Conservation (phyloP, 1,140 invertebrate species). For the Trichomalopsis sarcophagae region DNA sequence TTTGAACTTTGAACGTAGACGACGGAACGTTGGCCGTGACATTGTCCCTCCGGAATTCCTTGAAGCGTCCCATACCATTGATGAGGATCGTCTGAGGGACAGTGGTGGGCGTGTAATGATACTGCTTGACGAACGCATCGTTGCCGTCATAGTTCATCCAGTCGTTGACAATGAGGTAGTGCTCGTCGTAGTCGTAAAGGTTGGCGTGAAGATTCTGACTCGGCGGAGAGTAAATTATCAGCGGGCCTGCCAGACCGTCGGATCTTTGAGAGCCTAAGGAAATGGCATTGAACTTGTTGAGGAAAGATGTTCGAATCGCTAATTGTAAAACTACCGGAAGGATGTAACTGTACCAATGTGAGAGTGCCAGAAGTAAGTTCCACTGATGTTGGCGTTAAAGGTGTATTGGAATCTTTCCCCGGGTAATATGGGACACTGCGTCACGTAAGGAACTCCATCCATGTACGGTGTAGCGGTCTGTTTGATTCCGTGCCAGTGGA, state of each 20-base stretch:
- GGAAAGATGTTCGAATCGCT: too few species aligned
- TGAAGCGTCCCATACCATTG: constrained; percentile 84
- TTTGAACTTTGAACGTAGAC: constrained; percentile 77
- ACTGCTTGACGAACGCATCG: constrained; percentile 86
- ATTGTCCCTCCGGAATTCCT: constrained; percentile 68
- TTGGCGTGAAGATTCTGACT: constrained; percentile 76
- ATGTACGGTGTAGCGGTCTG: constrained; percentile 89
- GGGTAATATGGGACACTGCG: constrained; percentile 91
- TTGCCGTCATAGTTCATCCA: constrained; percentile 83
- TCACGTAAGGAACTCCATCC: constrained; percentile 93
- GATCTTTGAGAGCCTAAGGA: constrained; percentile 83
- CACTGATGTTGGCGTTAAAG: constrained; percentile 82
- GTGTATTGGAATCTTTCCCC: constrained; percentile 90
- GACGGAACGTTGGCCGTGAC: constrained; percentile 71
- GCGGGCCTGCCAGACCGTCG: constrained; percentile 86
- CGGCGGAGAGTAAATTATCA: constrained; percentile 82
- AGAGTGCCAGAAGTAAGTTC: constrained; percentile 94
- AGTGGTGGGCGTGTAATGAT: constrained; percentile 83
- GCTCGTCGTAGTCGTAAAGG: constrained; percentile 83
- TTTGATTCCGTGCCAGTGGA: constrained; percentile 73
- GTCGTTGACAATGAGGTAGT: constrained; percentile 84
- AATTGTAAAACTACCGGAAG: too few species aligned
- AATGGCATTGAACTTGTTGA: too few species aligned
- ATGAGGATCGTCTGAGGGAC: constrained; percentile 87
- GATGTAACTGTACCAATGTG: constrained; percentile 79